Base-by-base conservation (phyloP, 2,113 vertebrate genomes). In the Pterophyllum scalare region DNA sequence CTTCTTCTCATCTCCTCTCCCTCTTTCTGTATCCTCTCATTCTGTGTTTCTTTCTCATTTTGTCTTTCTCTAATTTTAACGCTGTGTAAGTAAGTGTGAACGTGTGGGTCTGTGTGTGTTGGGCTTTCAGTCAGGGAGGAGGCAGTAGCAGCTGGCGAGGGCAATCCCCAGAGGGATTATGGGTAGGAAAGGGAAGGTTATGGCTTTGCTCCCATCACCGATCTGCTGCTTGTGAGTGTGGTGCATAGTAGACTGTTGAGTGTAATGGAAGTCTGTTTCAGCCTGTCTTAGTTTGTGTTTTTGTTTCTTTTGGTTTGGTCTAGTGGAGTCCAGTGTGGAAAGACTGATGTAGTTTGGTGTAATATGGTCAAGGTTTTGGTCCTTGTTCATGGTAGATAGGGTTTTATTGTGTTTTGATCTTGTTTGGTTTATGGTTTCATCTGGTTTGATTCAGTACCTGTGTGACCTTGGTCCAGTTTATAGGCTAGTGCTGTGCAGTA, bases 171-270 rank as follows among this genome's bases (percentile, higher is more conserved):
- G 88, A 91, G 91, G 91, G 81, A 92, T 89, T 91, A 86, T 92
- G 91, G 91, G 90, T 90, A 87, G 81, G 38, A 87, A 86, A 86
- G 84, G 77, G 89, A 88, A 92, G 92, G 90, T 92, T 91, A 90
- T 87, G 83, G 90, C 83, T 90, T 79, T 75, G 22, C 67, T 90
- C 83, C 86, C 82, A 75, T 88, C 88, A 60, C 81, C 77, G 70
- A 90, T 91, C 89, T 87, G 91, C 87, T 91, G 81, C 81, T 61
- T 79, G 60, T 77, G 58, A 82, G 77, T 77, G 77, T 84, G 70
- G 70, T 88, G 80, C 74, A 76, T 56, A 38, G 35, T 57, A 58
- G 33, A 65, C 33, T 75, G 77, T 33, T 19, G 28, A 35, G 49
- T 70, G 65, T 75, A 20, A 38, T 59, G 60, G 28, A 35, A 26